Conservation (phyloP, 2,797 vertebrate species). For the Paedocypris micromegethes region DNA sequence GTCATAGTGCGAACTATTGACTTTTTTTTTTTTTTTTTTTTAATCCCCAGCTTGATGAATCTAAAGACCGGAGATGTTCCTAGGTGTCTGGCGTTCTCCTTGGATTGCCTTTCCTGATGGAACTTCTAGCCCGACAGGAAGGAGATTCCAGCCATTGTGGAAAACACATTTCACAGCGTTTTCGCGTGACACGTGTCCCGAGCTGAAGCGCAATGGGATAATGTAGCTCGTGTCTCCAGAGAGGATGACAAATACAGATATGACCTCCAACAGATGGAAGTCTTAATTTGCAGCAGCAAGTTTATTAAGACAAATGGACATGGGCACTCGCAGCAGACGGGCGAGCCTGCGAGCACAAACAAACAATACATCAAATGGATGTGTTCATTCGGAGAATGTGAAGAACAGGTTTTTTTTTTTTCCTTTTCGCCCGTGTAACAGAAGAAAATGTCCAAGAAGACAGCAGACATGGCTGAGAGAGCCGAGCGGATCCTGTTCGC, state of each 20-base stretch:
- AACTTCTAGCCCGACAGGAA: constrained; percentile 50
- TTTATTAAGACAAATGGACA: constrained; percentile 70
- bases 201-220: constrained; percentile 28
- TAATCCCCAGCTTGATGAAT: constrained; percentile 62
- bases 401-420: constrained; percentile 8
- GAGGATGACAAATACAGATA: constrained; percentile 56
- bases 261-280: constrained; percentile 66
- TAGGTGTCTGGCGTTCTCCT: constrained; percentile 58
- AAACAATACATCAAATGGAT: constrained; percentile 31
- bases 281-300: constrained; percentile 60
- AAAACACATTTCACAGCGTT: constrained; percentile 32
- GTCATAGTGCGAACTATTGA: constrained; percentile 58
- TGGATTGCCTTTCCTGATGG: constrained; percentile 45
- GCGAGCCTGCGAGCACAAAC: constrained; percentile 53
- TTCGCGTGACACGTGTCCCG: constrained; percentile 29
- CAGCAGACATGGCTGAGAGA: constrained; percentile 8
- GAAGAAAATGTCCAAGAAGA: constrained; percentile 10
- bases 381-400: constrained; percentile 19
- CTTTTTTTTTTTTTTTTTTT: constrained; percentile 49
- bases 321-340: constrained; percentile 55
- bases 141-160: constrained; percentile 54
- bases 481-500: constrained; percentile 9
- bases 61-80: constrained; percentile 62
- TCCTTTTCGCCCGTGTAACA: neutral
- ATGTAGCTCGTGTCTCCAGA: constrained; percentile 32